Evolutionary conservation across 2,888 invertebrate species (phyloP).

Genomic region (Folsomia manolachei): DNA sequence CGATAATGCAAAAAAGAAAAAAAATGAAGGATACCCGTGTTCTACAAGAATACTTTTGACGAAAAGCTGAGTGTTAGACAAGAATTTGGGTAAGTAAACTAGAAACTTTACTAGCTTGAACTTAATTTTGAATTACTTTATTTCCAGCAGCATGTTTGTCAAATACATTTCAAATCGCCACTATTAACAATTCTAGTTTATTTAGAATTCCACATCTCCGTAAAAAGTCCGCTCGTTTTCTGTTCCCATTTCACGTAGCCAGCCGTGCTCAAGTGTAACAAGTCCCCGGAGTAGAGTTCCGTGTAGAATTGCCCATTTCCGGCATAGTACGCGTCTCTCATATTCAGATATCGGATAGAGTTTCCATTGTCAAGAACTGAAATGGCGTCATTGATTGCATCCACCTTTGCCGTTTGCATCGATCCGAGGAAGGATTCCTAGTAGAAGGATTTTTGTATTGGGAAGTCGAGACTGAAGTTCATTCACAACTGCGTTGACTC

Average conservation of each 20-base stretch:
- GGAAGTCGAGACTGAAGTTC: conserved; percentile 51
- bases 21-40: no score
- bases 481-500: conserved; percentile 55
- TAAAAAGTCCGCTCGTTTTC: conserved; percentile 36
- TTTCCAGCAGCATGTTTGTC: no score
- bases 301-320: conserved; percentile 28
- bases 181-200: neutral
- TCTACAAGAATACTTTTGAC: no score
- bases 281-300: conserved; percentile 30
- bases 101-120: no score
- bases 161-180: no score
- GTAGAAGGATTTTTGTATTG: conserved; percentile 28
- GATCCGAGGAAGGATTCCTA: conserved; percentile 32
- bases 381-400: conserved; percentile 17
- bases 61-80: no score
- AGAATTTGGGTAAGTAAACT: no score
- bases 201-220: conserved; percentile 25
- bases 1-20: no score
- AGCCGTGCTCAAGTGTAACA: conserved; percentile 34
- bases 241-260: conserved; percentile 45
- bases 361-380: conserved; percentile 35
- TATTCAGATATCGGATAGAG: conserved; percentile 39
- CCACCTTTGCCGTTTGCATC: conserved; percentile 4
- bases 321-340: conserved; percentile 41
- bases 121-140: no score